Conservation (phyloP, 1,140 invertebrate species). For the Rhysida immarginata region DNA sequence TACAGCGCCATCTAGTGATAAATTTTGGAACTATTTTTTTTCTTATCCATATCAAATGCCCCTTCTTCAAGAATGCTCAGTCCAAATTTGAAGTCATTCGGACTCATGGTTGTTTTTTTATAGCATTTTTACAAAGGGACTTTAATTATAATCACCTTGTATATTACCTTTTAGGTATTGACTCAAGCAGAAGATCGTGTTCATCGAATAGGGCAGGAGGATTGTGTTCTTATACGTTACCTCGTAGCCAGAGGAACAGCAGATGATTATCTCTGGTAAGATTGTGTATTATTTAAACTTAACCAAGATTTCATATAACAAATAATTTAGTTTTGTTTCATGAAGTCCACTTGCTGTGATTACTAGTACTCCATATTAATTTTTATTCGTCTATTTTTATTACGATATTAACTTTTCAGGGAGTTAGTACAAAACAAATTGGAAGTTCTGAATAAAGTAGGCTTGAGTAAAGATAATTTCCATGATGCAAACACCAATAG, state of each 20-base stretch:
- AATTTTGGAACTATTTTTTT: too few relatives aligned
- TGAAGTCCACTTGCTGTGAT: too few relatives aligned
- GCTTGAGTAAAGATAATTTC: constrained; percentile 60
- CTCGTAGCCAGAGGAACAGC: constrained; percentile 72
- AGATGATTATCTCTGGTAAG: constrained; percentile 72
- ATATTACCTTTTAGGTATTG: constrained; percentile 55
- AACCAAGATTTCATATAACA: not conserved
- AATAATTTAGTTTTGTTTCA: too few relatives aligned
- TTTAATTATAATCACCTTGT: too few relatives aligned
- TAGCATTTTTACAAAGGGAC: too few relatives aligned
- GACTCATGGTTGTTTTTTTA: too few relatives aligned
- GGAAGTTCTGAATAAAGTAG: constrained; percentile 60
- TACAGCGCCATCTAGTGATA: too few relatives aligned
- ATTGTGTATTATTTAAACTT: not conserved
- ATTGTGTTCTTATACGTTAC: constrained; percentile 64
- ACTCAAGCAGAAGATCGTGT: constrained; percentile 87
- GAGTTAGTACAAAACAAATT: constrained; percentile 68
- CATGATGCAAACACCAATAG: constrained; percentile 33
- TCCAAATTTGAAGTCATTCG: too few relatives aligned
- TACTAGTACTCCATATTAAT: not conserved
- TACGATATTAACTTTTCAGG: constrained; percentile 26
- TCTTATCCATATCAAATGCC: too few relatives aligned
- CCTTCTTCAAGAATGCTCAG: too few relatives aligned
- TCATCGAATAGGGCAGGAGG: constrained; percentile 79
- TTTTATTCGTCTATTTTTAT: not conserved